phyloP scores from a whole-genome alignment of 2,113 vertebrate genomes.

The Notothenia coriiceps region DNA sequence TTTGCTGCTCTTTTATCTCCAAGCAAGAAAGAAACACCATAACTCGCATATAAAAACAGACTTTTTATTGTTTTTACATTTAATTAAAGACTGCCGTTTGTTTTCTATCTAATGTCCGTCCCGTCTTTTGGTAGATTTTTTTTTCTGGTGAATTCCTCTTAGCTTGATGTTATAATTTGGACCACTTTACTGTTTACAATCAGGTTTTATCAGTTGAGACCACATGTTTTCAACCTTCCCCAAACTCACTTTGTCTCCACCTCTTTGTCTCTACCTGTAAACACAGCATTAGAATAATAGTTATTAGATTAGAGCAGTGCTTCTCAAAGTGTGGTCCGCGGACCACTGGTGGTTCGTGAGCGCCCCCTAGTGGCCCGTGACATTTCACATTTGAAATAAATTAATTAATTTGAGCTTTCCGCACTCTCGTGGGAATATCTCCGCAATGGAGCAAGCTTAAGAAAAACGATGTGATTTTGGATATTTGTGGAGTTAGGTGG shows the following conservation, averaged over 20 bases:
- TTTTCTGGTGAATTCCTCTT: not conserved
- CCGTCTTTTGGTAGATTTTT: not conserved
- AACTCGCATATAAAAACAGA: not conserved
- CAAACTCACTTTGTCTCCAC: not conserved
- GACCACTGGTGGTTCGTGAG: no score
- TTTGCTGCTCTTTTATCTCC: constrained; percentile 48
- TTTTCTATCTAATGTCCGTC: not conserved
- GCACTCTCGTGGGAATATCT: no score
- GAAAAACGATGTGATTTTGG: no score
- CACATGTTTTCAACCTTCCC: not conserved
- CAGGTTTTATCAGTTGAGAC: not conserved
- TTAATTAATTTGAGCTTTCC: no score
- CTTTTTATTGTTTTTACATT: constrained; percentile 15
- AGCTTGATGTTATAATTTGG: not conserved
- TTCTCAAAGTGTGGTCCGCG: no score
- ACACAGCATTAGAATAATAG: not conserved
- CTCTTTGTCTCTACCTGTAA: not conserved
- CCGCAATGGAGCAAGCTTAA: no score
- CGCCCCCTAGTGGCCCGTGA: no score
- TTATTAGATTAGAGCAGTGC: not conserved
- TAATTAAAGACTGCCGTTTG: not conserved
- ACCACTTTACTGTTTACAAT: not conserved
- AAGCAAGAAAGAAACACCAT: constrained; percentile 24
- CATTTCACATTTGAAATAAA: no score
- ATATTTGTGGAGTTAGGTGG: no score